phyloP scores from a whole-genome alignment of 2,797 vertebrate genomes.

The Margarornis squamiger region DNA sequence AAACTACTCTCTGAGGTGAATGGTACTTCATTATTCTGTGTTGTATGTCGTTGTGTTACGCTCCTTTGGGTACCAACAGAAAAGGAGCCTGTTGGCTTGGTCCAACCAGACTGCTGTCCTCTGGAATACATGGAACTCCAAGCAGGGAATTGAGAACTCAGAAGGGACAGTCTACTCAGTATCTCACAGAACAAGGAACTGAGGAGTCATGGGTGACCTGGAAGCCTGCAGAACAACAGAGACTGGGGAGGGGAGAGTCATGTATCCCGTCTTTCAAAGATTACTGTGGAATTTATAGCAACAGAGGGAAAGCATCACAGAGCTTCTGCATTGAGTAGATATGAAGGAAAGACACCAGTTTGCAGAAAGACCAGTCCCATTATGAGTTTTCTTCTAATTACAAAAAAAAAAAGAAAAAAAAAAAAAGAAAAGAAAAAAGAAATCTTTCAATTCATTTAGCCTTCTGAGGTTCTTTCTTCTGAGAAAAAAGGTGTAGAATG shows the following conservation, averaged over 20 bases:
- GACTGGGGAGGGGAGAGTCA: neutral
- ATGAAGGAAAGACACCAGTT: neutral
- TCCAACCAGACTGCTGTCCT: neutral
- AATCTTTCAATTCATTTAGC: neutral
- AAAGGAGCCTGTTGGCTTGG: neutral
- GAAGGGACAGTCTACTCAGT: neutral
- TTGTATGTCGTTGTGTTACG: rapidly evolving
- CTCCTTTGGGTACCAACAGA: neutral
- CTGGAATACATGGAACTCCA: neutral
- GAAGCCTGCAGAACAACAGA: neutral
- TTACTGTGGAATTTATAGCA: neutral
- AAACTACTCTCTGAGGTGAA: neutral
- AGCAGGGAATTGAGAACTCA: neutral
- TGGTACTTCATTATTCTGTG: neutral
- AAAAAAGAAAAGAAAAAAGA: no score
- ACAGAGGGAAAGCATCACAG: neutral
- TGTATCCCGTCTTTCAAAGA: neutral
- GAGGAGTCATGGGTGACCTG: neutral
- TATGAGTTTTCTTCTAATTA: neutral
- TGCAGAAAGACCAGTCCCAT: neutral
- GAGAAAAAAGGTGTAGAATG: neutral
- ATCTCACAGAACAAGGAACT: neutral
- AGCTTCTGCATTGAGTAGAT: neutral
- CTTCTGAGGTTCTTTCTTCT: neutral
- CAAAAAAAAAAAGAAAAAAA: no score